A percentile compares a stretch with the other conserved stretches of the same genome.
phyloP scores from a whole-genome alignment of 2,888 invertebrate genomes.

The Leptogaster cylindrica region DNA sequence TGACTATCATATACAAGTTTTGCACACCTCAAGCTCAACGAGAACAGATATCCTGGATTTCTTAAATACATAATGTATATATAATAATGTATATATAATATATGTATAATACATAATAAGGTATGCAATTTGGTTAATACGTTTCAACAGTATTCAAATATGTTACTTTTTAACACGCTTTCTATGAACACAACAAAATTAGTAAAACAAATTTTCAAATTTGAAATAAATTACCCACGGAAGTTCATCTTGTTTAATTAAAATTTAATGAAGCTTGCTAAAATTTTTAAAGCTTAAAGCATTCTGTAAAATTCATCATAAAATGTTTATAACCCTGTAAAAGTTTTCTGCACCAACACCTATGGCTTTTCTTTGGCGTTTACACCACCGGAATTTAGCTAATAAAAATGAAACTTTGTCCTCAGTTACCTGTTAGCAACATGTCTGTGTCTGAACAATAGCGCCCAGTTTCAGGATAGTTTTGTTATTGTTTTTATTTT shows the following conservation, averaged over 20 bases:
- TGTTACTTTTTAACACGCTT: no score
- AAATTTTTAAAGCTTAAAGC: slow-evolving; percentile 18
- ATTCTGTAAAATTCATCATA: slow-evolving; percentile 31
- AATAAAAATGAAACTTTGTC: slow-evolving; percentile 38
- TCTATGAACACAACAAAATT: no score
- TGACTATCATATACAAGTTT: no score
- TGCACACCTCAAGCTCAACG: no score
- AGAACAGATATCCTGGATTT: no score
- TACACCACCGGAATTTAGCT: slow-evolving; percentile 27
- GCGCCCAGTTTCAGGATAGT: neutral
- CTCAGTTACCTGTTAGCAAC: slow-evolving; percentile 32
- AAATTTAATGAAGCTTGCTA: slow-evolving; percentile 17
- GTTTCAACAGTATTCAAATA: no score
- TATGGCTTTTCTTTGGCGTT: slow-evolving; percentile 10
- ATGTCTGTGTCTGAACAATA: neutral
- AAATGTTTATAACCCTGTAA: slow-evolving; percentile 27
- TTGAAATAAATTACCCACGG: slow-evolving; percentile 9
- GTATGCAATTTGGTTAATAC: no score
- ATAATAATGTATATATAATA: no score
- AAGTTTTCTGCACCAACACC: slow-evolving; percentile 32
- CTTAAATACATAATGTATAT: no score
- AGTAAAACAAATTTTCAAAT: no score
- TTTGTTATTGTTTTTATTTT: neutral
- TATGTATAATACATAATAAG: no score
- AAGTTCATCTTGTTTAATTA: slow-evolving; percentile 26